Conservation (phyloP, 1,140 invertebrate species). For the Gryllus bimaculatus region DNA sequence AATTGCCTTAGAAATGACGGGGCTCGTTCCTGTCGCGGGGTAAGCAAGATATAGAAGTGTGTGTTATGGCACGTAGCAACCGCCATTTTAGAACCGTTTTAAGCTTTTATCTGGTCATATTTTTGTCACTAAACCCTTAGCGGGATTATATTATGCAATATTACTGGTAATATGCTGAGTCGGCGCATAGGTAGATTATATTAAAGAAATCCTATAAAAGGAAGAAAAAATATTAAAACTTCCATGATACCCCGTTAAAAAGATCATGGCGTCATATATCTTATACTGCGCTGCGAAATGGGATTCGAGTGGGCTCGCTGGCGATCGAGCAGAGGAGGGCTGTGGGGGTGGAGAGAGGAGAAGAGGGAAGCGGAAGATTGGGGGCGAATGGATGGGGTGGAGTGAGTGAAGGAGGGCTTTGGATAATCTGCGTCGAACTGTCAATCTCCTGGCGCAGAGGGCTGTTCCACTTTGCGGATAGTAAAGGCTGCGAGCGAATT, state of each 20-base stretch:
- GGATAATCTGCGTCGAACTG: no score
- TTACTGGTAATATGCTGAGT: not conserved
- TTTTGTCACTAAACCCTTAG: not conserved
- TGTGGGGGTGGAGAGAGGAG: no score
- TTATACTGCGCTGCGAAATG: not conserved
- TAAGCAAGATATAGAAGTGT: constrained; percentile 1
- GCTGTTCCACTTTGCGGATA: no score
- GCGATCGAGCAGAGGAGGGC: not conserved
- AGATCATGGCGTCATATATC: not conserved
- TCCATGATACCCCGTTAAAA: not conserved
- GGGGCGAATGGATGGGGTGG: no score
- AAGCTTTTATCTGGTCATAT: not conserved
- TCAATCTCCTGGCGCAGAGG: no score
- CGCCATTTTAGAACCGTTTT: not conserved
- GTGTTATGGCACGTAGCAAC: not conserved
- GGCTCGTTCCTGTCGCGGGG: not conserved
- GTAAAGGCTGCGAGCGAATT: no score
- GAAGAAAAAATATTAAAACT: not conserved
- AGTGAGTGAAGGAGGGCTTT: no score
- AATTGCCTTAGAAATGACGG: not conserved
- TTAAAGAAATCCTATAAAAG: not conserved
- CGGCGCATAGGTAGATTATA: not conserved
- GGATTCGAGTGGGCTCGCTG: not conserved
- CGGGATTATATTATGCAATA: not conserved
- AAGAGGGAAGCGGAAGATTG: no score